phyloP scores from a whole-genome alignment of 1,140 invertebrate species.

The Agrypnia vestita region DNA sequence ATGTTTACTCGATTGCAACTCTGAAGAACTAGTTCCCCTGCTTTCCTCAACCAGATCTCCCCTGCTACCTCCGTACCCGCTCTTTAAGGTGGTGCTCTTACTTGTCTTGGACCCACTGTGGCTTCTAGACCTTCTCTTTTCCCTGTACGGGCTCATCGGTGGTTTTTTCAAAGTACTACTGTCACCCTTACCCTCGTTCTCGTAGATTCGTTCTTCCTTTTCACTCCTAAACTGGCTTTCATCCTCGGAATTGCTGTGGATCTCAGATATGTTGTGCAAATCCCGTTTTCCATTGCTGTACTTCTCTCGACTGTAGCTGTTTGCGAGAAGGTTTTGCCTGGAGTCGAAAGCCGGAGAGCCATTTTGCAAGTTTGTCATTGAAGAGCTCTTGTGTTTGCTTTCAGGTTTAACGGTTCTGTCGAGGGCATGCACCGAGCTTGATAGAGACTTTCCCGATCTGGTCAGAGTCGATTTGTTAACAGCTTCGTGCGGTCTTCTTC shows the following conservation, averaged over 20 bases:
- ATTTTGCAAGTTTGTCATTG: constrained; percentile 67
- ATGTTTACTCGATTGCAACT: constrained; percentile 67
- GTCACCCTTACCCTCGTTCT: constrained; percentile 26
- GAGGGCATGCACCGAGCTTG: constrained; percentile 68
- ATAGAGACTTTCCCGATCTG: constrained; percentile 65
- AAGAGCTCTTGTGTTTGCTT: constrained; percentile 67
- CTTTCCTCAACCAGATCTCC: constrained; percentile 64
- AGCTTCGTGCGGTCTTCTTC: constrained; percentile 54
- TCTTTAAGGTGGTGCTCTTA: constrained; percentile 64
- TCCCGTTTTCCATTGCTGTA: constrained; percentile 69
- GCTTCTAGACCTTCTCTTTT: constrained; percentile 64
- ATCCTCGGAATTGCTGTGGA: constrained; percentile 69
- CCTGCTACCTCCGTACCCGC: constrained; percentile 58
- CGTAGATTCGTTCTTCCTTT: constrained; percentile 40
- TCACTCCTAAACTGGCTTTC: constrained; percentile 67
- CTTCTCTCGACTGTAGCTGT: constrained; percentile 58
- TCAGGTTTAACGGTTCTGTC: constrained; percentile 68
- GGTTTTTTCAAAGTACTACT: constrained; percentile 63
- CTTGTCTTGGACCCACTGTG: constrained; percentile 69
- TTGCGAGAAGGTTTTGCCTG: constrained; percentile 50
- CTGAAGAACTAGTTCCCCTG: constrained; percentile 65
- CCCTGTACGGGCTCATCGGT: constrained; percentile 66
- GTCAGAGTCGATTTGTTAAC: constrained; percentile 63
- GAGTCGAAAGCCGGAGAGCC: constrained; percentile 56
- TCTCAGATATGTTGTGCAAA: constrained; percentile 75